phyloP scores from a whole-genome alignment of 2,888 invertebrate species.

The Amblyjoppa fuscipennis region DNA sequence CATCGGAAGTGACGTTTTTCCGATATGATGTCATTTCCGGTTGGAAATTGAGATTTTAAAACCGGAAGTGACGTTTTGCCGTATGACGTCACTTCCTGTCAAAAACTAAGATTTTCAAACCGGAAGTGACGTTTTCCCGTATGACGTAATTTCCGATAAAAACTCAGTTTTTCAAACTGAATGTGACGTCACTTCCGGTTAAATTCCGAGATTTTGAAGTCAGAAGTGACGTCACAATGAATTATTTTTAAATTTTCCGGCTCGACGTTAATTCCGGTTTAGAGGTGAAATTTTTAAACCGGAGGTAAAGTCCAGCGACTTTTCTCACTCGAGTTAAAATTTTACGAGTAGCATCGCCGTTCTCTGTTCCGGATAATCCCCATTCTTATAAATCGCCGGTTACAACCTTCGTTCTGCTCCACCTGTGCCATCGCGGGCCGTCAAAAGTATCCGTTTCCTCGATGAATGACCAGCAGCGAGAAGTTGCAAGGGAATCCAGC shows the following conservation, averaged over 20 bases:
- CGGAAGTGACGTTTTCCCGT: too few species aligned
- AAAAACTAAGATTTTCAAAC: not conserved
- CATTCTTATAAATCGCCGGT: slow-evolving; percentile 43
- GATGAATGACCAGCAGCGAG: slow-evolving; percentile 67
- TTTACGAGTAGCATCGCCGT: slow-evolving; percentile 34
- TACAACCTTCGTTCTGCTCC: slow-evolving; percentile 39
- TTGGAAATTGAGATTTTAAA: too few species aligned
- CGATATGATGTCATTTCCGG: too few species aligned
- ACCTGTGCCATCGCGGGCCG: slow-evolving; percentile 69
- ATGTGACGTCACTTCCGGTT: too few species aligned
- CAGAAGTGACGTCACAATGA: too few species aligned
- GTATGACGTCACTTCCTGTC: not conserved
- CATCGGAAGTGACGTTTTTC: too few species aligned
- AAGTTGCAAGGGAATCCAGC: slow-evolving; percentile 8
- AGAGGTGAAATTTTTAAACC: not conserved
- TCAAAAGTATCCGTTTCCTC: slow-evolving; percentile 70
- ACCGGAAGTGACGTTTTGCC: too few species aligned
- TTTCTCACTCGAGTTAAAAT: slow-evolving; percentile 21
- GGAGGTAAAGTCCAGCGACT: slow-evolving; percentile 22
- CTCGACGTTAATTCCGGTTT: too few species aligned
- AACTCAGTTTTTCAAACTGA: too few species aligned
- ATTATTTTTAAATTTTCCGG: too few species aligned
- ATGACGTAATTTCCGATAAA: too few species aligned
- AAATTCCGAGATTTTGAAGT: too few species aligned
- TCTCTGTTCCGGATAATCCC: slow-evolving; percentile 40